phyloP scores from a whole-genome alignment of 2,113 vertebrate species.

The Cebidichthys violaceus region DNA sequence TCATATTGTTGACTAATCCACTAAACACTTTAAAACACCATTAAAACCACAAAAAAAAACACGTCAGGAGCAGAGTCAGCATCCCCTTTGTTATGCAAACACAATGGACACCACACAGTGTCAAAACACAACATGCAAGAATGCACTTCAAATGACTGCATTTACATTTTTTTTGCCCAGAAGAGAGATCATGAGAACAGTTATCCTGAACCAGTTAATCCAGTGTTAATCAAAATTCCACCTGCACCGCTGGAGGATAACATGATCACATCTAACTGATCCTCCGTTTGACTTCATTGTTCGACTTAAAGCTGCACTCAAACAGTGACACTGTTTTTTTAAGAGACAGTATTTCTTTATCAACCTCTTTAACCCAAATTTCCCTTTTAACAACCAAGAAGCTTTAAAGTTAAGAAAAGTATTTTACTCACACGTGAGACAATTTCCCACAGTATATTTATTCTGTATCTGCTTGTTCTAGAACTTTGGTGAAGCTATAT shows the following conservation, averaged over 20 bases:
- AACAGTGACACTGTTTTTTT: background rate
- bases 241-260: background rate
- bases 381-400: background rate
- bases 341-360: background rate
- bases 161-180: background rate
- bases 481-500: background rate
- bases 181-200: constrained; percentile 20
- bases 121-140: constrained; percentile 52
- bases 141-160: constrained; percentile 24
- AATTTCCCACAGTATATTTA: background rate
- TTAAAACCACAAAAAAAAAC: constrained; percentile 55
- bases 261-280: background rate
- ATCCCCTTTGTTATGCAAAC: constrained; percentile 48
- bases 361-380: background rate
- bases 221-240: background rate
- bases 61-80: constrained; percentile 53
- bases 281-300: background rate
- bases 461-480: background rate
- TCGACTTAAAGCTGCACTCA: constrained; percentile 53
- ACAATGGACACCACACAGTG: constrained; percentile 43
- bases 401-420: background rate
- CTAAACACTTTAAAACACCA: constrained; percentile 32
- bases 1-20: constrained; percentile 38
- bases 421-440: background rate
- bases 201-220: constrained; percentile 8